These are phyloP conservation scores for Cynoglossus semilaevis DNA, from an alignment of 2,113 vertebrate species.

Conservation along the genomic window DNA sequence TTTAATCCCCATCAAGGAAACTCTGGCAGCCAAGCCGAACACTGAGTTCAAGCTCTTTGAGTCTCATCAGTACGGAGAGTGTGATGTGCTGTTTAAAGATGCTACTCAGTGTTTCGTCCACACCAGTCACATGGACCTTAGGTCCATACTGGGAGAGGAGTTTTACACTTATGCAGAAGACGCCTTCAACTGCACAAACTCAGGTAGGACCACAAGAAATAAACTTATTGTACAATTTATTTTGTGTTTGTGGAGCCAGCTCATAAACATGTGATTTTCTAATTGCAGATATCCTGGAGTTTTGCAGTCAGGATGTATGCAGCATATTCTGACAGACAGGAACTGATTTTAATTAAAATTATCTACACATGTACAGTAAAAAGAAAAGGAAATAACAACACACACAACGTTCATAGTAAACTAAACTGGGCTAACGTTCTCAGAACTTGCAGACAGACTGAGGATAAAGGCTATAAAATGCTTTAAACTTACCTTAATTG, in stretches of 20 bases:
- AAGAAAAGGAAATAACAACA: too few species aligned
- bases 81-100: constrained; percentile 89
- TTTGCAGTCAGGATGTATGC: constrained; percentile 78
- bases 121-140: constrained; percentile 78
- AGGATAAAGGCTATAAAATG: too few species aligned
- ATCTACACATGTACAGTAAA: too few species aligned
- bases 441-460: too few species aligned
- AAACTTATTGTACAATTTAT: too few species aligned
- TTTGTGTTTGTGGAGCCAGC: too few species aligned
- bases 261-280: background rate
- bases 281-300: constrained; percentile 74
- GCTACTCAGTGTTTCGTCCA: constrained; percentile 77
- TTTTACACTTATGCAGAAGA: constrained; percentile 78
- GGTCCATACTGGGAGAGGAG: constrained; percentile 79
- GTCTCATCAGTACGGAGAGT: constrained; percentile 81
- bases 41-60: constrained; percentile 81
- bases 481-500: too few species aligned
- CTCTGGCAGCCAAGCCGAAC: constrained; percentile 64
- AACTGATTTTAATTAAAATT: background rate
- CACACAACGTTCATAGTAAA: too few species aligned
- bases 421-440: too few species aligned
- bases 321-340: constrained; percentile 65
- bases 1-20: constrained; percentile 63
- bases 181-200: constrained; percentile 83
- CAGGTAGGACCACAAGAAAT: constrained; percentile 70